Percentiles rank a stretch among this genome's conserved stretches.
Evolutionary conservation across 1,140 invertebrate species (phyloP).

Genomic region (Drosophila ficusphila): DNA sequence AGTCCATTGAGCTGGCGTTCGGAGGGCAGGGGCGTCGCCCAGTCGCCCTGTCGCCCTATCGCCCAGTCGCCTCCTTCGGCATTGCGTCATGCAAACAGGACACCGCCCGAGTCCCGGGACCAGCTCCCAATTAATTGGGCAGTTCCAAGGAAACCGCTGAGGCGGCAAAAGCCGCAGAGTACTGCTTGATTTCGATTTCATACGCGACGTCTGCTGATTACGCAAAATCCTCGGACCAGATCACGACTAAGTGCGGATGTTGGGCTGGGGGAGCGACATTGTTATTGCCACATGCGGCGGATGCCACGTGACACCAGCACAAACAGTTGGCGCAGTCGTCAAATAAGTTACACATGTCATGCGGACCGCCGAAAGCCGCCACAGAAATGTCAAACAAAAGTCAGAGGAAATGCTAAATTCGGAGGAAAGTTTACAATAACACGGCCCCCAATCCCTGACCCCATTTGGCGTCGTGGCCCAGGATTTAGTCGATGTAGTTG

Average conservation of each 20-base stretch:
- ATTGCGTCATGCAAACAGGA: constrained; percentile 75
- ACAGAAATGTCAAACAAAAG: constrained; percentile 65
- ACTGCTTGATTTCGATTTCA: constrained; percentile 54
- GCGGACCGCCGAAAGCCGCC: constrained; percentile 34
- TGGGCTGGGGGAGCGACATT: constrained; percentile 14
- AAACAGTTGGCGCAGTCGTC: constrained; percentile 61
- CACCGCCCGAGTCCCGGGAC: constrained; percentile 12
- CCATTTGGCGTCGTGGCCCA: constrained; percentile 9
- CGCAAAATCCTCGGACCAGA: constrained; percentile 47
- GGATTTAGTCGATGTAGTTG: constrained; percentile 26
- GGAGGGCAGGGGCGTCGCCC: constrained; percentile 11
- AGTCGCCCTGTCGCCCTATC: no score
- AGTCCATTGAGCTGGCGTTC: constrained; percentile 66
- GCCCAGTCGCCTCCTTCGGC: constrained; percentile 50
- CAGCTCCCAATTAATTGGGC: constrained; percentile 65
- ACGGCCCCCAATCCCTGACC: constrained; percentile 30
- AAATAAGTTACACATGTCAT: constrained; percentile 54
- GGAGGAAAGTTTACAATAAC: constrained; percentile 47
- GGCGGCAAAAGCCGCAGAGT: constrained; percentile 40
- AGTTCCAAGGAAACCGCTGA: constrained; percentile 60
- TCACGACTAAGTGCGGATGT: neutral
- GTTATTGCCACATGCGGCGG: constrained; percentile 69
- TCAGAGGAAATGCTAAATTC: constrained; percentile 58
- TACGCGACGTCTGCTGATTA: constrained; percentile 62
- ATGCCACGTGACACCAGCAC: constrained; percentile 75